A percentile compares a stretch with the other conserved stretches of the same genome.
phyloP scores from a whole-genome alignment of 2,113 vertebrate genomes.

The Pygoscelis antarcticus region DNA sequence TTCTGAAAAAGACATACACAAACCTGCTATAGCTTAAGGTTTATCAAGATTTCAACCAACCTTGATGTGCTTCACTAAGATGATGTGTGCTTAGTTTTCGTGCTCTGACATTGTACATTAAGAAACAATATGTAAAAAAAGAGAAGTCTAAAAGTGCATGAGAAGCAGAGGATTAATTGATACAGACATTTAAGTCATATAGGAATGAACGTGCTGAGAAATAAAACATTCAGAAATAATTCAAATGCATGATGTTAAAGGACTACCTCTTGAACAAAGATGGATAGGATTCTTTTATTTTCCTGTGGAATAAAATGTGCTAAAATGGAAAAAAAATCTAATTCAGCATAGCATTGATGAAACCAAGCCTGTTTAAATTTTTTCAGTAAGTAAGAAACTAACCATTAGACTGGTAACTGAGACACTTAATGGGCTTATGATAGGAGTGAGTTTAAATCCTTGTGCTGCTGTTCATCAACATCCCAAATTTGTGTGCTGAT shows the following conservation, averaged over 20 bases:
- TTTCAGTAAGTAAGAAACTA: background rate
- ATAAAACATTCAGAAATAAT: background rate
- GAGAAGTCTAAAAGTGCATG: background rate
- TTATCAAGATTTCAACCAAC: background rate
- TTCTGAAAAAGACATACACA: background rate
- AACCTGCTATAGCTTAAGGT: background rate
- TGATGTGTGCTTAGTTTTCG: background rate
- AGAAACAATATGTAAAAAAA: background rate
- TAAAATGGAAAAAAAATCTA: background rate
- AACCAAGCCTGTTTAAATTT: background rate
- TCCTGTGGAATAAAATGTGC: background rate
- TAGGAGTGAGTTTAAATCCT: background rate
- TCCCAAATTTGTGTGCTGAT: background rate
- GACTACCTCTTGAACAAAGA: background rate
- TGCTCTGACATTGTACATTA: background rate
- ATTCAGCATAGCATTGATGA: background rate
- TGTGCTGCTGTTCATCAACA: background rate
- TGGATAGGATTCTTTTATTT: background rate
- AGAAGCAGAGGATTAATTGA: background rate
- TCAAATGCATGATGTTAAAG: background rate
- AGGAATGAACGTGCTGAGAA: background rate
- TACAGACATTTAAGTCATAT: background rate
- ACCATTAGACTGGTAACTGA: background rate
- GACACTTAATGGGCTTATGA: background rate
- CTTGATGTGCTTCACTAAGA: background rate